Conservation (phyloP, 2,113 vertebrate species). For the Forbesichthys papilliferus region DNA sequence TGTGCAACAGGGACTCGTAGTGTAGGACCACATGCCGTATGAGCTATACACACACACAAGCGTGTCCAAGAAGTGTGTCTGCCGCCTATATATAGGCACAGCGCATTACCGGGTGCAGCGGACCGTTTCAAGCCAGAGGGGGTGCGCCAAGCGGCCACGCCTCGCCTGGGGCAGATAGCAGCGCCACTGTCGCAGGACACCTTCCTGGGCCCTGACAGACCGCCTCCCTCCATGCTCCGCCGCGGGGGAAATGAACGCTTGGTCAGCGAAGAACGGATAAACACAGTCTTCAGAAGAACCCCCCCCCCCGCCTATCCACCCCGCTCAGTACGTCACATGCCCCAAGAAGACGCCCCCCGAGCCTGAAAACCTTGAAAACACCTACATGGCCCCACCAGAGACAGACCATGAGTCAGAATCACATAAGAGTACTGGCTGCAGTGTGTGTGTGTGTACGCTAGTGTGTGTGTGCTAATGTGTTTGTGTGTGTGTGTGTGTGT, state of each 20-base stretch:
- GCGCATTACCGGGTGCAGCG: conserved; percentile 64
- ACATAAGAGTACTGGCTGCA: too few relatives aligned
- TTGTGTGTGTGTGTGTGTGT: too few relatives aligned
- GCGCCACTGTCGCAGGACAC: conserved; percentile 66
- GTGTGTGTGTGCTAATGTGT: too few relatives aligned
- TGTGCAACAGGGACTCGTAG: too few relatives aligned
- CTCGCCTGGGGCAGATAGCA: conserved; percentile 61
- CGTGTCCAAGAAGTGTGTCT: too few relatives aligned
- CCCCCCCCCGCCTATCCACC: conserved; percentile 3
- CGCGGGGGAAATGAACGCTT: conserved; percentile 25
- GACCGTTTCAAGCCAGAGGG: conserved; percentile 64
- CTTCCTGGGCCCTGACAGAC: conserved; percentile 64
- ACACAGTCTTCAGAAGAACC: conserved; percentile 54
- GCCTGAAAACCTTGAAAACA: conserved; percentile 48
- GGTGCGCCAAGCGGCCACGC: conserved; percentile 64
- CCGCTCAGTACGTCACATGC: conserved; percentile 45
- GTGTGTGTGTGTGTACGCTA: too few relatives aligned
- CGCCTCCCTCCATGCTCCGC: conserved; percentile 59
- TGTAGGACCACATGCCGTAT: neutral
- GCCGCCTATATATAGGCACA: conserved; percentile 41
- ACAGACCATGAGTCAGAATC: conserved; percentile 18
- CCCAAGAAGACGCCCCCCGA: conserved; percentile 44
- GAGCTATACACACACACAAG: neutral
- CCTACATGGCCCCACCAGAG: conserved; percentile 16
- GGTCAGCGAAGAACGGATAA: conserved; percentile 45